Evolutionary conservation across 1,140 invertebrate species (phyloP), one percentile per base, ranked within the genome.

Genomic region (Heliconius hewitsoni): DNA sequence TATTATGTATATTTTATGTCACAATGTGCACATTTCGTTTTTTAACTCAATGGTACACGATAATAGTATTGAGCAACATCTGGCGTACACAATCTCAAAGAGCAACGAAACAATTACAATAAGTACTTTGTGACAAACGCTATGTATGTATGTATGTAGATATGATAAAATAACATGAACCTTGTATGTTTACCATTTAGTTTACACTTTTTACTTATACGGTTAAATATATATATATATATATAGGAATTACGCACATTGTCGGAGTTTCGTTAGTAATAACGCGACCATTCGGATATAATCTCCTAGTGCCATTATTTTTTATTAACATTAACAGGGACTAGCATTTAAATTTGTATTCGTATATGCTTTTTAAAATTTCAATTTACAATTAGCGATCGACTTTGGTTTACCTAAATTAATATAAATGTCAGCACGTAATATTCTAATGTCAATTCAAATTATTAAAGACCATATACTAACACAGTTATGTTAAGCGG

Each of bases 191-290:
- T 23, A 57, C 19, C 55, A 57, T 57, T 57, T 57, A 77, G 42
- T 72, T 79, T 78, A 73, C 46, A 55, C 77, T 79, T 46, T 66
- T 66, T 13, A 80, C 73, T 79, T 81, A 85, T 66, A 77, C 77
- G 77, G 79, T 85, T 76, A 80, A 83, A 52, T 52, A 52, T 52
- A 52, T 46, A 16, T 46, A 46, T 46, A 46, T 46, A 16, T 52
- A 52, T 52, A 82, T 73, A 87, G 84, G 91, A 92, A 91, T 91
- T 89, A 91, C 89, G 90, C 89, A 91, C 91, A 92, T 91, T 91
- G 88, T 86, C 80, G 78, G 79, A 79, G 77, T 83, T 79, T 79
- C 71, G 60, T 78, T 78, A 76, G 66, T 74, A 72, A 77, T 77
- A 81, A 84, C 86, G 83, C 83, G 85, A 81, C 85, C 88, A 85